Conservation (phyloP, 2,113 vertebrate species). For the Sylvietta virens region DNA sequence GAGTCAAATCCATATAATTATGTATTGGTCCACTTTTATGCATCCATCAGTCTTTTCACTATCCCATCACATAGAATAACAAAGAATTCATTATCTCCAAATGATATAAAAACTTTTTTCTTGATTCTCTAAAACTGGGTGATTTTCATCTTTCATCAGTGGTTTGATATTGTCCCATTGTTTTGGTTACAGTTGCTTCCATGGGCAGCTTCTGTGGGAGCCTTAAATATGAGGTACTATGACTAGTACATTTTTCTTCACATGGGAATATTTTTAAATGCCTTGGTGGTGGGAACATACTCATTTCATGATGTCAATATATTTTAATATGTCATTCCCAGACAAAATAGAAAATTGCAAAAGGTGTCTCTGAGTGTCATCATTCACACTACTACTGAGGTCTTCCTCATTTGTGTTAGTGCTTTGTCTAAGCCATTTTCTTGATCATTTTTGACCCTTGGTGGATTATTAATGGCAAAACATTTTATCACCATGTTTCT, state of each 20-base stretch:
- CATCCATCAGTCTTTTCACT: not conserved
- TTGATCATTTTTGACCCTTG: not conserved
- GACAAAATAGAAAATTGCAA: not conserved
- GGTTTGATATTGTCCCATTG: not conserved
- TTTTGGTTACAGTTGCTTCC: not conserved
- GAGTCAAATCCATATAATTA: not conserved
- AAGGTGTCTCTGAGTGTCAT: not conserved
- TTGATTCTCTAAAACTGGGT: not conserved
- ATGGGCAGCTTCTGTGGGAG: not conserved
- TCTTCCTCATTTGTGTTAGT: not conserved
- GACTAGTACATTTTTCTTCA: not conserved
- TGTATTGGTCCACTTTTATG: not conserved
- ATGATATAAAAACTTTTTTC: not conserved
- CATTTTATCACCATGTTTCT: not conserved
- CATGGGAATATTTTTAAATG: not conserved
- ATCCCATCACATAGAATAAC: not conserved
- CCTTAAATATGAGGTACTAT: not conserved
- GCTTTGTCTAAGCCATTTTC: not conserved
- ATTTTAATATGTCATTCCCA: not conserved
- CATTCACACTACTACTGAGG: not conserved
- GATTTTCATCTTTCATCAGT: not conserved
- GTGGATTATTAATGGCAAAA: not conserved
- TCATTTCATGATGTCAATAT: not conserved
- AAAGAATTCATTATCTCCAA: not conserved
- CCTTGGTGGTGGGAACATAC: not conserved